Evolutionary conservation across 2,797 vertebrate species (phyloP), one percentile per base, ranked within the genome.

Genomic region (Sebastes cheni): DNA sequence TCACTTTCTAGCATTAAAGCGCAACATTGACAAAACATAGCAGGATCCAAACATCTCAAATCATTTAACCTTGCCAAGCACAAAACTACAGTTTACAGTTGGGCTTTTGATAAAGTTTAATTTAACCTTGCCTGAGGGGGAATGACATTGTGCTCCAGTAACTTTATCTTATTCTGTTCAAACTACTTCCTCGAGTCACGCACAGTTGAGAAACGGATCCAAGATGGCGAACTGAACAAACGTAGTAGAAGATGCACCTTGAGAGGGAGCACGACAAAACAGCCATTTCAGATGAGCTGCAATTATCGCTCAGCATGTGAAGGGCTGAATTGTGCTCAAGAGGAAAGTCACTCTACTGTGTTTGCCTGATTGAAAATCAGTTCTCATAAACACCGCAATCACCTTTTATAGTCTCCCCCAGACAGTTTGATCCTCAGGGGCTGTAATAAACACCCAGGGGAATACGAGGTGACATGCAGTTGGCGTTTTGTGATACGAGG

Each of bases 241-340:
- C 22, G 6, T 46, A 29, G 76, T 46, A 22, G 76, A 69, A 20
- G 72, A 82, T 60, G 62, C 85, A 82, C 79, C 86, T 87, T 72
- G 84, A 88, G 73, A 60, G 67, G 50, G 71, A 78, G 66, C 77
- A 79, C 42, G 75, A 86, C 42, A 46, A 86, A 88, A 87, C 54
- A 86, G 79, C 80, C 80, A 81, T 90, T 87, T 85, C 72, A 79
- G 81, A 92, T 81, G 87, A 92, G 88, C 82, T 70, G 87, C 92
- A 93, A 93, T 96, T 94, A 94, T 89, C 88, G 79, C 87, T 85
- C 89, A 81, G 89, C 81, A 80, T 91, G 87, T 89, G 86, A 89
- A 88, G 74, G 84, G 83, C 79, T 87, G 85, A 88, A 81, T 88
- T 89, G 91, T 91, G 69, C 81, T 90, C 83, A 84, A 90, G 90